Base-by-base conservation (phyloP, 1,140 invertebrate genomes). In the Calephelis virginiensis region DNA sequence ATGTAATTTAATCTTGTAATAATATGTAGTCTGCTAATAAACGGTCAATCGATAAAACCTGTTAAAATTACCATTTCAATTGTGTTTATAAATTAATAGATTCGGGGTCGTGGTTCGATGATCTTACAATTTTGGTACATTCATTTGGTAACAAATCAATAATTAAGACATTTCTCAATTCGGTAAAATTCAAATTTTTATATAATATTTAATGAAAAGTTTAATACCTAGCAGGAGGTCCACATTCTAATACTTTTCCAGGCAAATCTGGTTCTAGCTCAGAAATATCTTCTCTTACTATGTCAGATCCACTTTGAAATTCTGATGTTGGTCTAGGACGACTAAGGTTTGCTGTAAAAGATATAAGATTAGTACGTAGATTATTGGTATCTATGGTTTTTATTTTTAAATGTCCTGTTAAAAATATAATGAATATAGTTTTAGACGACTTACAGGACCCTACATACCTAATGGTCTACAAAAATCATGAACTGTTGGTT, bases 221-320 rank as follows among this genome's bases (percentile, higher is more conserved):
- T 71, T 68, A 66, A 92, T 92, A 94, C 93, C 93, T 93, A 14
- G 94, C 93, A 3, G 94, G 94, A 12, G 94, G 94, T 47, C 93
- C 93, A 75, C 95, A 96, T n/a, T 94, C 93, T 38, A 83, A 81
- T 5, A 83, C 78, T 78, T 76, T 91, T 61, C 82, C 76, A 69
- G 86, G 77, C 77, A 91, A 78, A 73, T 92, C 82, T n/a, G 90
- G 85, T 82, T 94, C 93, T 17, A 94, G 72, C n/a, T 93, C 92
- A 12, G 92, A 93, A 45, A 94, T 93, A 70, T 94, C 94, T 73
- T 93, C 93, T 72, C 93, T 92, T 5, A 94, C 93, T 48, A 95
- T 95, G 77, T 95, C 94, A 14, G 92, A 93, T 11, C 94, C 94
- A 47, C 94, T 93, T 68, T 93, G 85, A 69, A 90, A 94, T 68